Evolutionary conservation across 2,113 vertebrate species (phyloP), one percentile per base, ranked within the genome.

Genomic region (Cyprinus carpio): DNA sequence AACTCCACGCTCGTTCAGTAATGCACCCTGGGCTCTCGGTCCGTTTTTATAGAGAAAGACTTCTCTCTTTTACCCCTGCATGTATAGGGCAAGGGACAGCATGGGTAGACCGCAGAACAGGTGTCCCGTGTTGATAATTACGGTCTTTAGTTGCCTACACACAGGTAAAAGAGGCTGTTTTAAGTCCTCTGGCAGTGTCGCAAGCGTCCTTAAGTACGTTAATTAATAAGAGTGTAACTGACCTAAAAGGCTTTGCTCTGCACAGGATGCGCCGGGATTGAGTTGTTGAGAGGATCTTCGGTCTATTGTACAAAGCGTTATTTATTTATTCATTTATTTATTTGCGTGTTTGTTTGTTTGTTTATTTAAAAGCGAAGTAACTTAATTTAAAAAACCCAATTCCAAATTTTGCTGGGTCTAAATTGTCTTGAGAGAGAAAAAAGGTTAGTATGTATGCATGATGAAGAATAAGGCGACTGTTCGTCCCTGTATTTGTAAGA

Each of bases 61-160:
- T 10, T 15, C 20, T 9, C 20, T 58, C 13, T 58, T 62, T 31
- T 62, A 11, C 25, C 60, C 40, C 56, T 25, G 34, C 60, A 6
- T 29, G 60, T 11, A 20, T 4, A 40, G 69, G 58, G 40, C 10
- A 43, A 49, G 37, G 56, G 82, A 37, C 37, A 84, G 37, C 3
- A 51, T 34, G 49, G 27, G 16, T 46, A 64, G 9, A 13, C 10
- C 46, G 29, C 31, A 71, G 25, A 87, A 92, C 90, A 92, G 92
- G 89, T 91, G 91, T 69, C 83, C 83, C n/a, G 49, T 67, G 71
- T 46, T 81, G 77, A 87, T 80, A 84, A 84, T 87, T 78, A 82
- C 12, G n/a, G 46, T 81, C 60, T 81, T 76, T 43, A 65, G 71
- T 4, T 2, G 37, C 37, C 37, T 31, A 81, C 65, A 15, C 29